Evolutionary conservation across 2,797 vertebrate genomes (phyloP).

Genomic region (Odontamblyopus rebecca): DNA sequence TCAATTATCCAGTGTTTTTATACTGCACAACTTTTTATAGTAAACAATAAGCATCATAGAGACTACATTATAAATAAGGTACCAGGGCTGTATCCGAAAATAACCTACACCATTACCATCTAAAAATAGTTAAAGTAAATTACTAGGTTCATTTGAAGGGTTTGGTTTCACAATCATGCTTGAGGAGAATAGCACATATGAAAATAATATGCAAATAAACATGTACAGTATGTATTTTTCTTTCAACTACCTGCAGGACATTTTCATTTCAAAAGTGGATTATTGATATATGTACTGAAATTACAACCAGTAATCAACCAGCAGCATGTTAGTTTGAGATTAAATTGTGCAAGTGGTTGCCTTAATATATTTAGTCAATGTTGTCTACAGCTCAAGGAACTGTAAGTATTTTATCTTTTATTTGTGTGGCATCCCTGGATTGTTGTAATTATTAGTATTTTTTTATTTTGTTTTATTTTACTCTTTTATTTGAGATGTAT

Average conservation of each 20-base stretch:
- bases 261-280: not conserved
- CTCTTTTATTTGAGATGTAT: no score
- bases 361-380: no score
- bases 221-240: not conserved
- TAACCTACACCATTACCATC: constrained; percentile 17
- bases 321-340: not conserved
- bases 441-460: no score
- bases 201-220: not conserved
- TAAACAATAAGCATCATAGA: constrained; percentile 37
- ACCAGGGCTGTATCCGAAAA: constrained; percentile 24
- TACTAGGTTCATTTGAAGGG: constrained; percentile 22
- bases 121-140: constrained; percentile 31
- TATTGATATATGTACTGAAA: not conserved
- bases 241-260: not conserved
- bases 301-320: not conserved
- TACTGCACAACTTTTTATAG: constrained; percentile 32
- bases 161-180: constrained; percentile 21
- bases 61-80: constrained; percentile 33
- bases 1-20: constrained; percentile 22
- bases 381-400: no score
- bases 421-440: no score
- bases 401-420: no score
- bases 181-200: not conserved
- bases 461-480: no score
- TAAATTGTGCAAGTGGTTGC: not conserved